Base-by-base conservation (phyloP, 1,140 invertebrate species). In the Chironomus tepperi region DNA sequence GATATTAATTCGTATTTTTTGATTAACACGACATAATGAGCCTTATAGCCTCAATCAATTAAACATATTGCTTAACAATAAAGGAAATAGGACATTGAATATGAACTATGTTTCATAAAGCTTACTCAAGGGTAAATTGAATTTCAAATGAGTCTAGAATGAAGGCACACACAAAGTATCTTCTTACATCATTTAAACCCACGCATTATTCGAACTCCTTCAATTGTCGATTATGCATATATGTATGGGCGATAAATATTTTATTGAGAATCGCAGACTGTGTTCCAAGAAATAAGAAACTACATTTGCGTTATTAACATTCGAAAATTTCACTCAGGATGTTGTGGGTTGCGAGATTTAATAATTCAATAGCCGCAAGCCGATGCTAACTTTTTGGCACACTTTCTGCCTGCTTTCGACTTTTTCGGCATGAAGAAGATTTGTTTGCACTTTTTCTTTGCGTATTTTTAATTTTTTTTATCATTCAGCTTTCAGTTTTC, bases 171-270 rank as follows among this genome's bases (percentile, higher is more conserved):
- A 57, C 47, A 3, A 57, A 57, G 47, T 57, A 57, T 57, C 47
- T 34, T 57, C 47, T 57, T 57, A 57, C 47, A 57, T 57, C 47
- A 57, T n/a, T n/a, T 57, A n/a, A 47, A 15, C 47, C 47, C 47
- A 57, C 47, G 12, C 47, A 57, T 47, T 47, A 12, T n/a, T n/a
- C n/a, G n/a, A n/a, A 34, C 24, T 34, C 24, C 24, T 34, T 34
- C 24, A 34, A 34, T 34, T 34, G 24, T 5, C 24, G 24, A 34
- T 34, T 34, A 34, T 34, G 24, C 24, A 34, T n/a, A n/a, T n/a
- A n/a, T 34, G 24, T 34, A 57, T 57, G 47, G 47, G 47, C 12
- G 47, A 34, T 2, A 2, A 34, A 34, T 5, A 34, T 34, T 34
- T 34, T 34, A 34, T 34, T 34, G 24, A 34, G 24, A 34, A 34